Base-by-base conservation (phyloP, 2,797 vertebrate genomes). In the Bovichtus variegatus region DNA sequence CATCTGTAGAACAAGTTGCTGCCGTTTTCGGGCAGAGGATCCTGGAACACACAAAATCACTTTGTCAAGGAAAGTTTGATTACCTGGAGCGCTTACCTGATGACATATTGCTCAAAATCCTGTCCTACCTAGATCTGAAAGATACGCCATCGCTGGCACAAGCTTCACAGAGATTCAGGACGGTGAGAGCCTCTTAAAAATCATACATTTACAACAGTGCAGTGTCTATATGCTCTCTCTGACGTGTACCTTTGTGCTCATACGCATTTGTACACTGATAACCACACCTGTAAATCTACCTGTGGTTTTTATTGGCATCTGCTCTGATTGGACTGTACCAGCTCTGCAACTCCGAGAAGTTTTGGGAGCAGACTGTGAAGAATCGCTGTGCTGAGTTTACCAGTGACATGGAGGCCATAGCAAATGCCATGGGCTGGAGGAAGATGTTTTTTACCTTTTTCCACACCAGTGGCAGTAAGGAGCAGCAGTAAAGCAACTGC, bases 71-170 rank as follows among this genome's bases (percentile, higher is more conserved):
- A 74, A 89, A 93, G 57, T 92, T 89, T 82, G 94, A 96, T 90
- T 96, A 94, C 89, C 92, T 97, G 53, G 92, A 96, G 34, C 41
- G 64, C 54, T 93, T 97, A 90, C 91, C 96, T 46, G 93, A 96
- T 61, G 54, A 63, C 13, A 65, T 95, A 78, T 88, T 96, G 51
- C 87, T 96, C 71, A 76, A 41, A 72, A 94, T 96, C 40, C 60
- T 96, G 75, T 94, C 91, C 79, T 95, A 92, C 76, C 87, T 96
- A 67, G 87, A 93, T 47, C 84, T 95, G 55, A 93, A 96, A 87
- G 93, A 96, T 21, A 78, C 92, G 77, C 72, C 89, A 78, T 87
- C 84, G 50, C 81, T 97, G 66, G 94, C 94, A 75, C 93, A 96
- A 85, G 93, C 91, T 54, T 96, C 95, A 74, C 71, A 15, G 18